Base-by-base conservation (phyloP, 1,140 invertebrate genomes). In the Fopius arisanus region DNA sequence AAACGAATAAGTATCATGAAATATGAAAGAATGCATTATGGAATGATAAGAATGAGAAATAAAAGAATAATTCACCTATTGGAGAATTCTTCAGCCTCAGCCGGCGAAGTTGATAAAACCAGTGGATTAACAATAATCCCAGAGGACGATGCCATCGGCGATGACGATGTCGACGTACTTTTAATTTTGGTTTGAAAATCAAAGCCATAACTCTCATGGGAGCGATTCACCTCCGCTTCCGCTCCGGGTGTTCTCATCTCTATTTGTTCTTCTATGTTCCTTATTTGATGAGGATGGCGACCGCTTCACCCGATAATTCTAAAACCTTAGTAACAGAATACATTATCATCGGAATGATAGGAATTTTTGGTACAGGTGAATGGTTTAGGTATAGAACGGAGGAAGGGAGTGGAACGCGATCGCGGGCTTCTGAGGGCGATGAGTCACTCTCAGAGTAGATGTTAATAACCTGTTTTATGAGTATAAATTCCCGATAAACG, bases 51-150 rank as follows among this genome's bases (percentile, higher is more conserved):
- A 28, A 29, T 14, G 4, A n/a, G 12, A 63, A 59, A 9, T n/a
- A 23, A 19, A 43, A 31, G 28, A 65, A 66, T 66, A 67, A 54
- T 51, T 40, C 78, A 86, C 86, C 86, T 83, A 77, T 85, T 86
- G 37, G 83, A 81, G 70, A 84, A 87, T 77, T 84, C 84, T 16
- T 82, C 82, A 43, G 75, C 70, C 70, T 86, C 85, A 48, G 81
- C 78, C 69, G 82, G 81, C n/a, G 86, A 80, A 12, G 81, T 76
- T 37, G 84, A 81, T 28, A 86, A 28, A 26, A 86, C 78, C 29
- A 83, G 79, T 73, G 80, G 78, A 68, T 71, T 81, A 2, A 83
- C 79, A 23, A 78, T 75, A 37, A 72, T 74, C 14, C 67, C 72
- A 14, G 73, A 72, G 9, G 70, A 71, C 6, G 73, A 67, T 51